phyloP scores from a whole-genome alignment of 2,113 vertebrate genomes.

The Setophaga petechia region DNA sequence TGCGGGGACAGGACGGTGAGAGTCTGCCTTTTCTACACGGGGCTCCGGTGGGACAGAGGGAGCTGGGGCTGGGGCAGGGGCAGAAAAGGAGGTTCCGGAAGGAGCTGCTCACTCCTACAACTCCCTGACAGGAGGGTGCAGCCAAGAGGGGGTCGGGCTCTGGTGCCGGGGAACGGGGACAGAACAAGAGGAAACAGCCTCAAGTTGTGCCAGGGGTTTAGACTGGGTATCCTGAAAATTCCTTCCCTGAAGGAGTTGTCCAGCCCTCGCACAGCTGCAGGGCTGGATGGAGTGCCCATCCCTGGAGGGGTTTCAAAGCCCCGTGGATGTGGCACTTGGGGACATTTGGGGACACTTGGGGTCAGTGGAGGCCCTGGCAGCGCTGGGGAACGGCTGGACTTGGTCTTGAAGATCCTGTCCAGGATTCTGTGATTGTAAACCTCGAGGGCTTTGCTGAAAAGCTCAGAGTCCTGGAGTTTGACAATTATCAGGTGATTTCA shows the following conservation, averaged over 20 bases:
- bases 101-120: background rate
- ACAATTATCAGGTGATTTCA: background rate
- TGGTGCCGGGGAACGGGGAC: background rate
- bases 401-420: background rate
- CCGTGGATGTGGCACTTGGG: background rate
- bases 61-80: background rate
- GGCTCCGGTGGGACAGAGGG: background rate
- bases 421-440: background rate
- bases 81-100: background rate
- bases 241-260: too few relatives aligned
- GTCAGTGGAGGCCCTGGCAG: background rate
- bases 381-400: background rate
- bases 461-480: background rate
- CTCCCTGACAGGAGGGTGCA: background rate
- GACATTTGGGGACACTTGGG: background rate
- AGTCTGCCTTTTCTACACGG: background rate
- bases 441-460: background rate
- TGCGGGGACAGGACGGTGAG: background rate
- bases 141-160: background rate
- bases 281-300: background rate
- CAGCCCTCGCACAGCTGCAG: background rate
- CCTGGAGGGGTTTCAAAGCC: background rate
- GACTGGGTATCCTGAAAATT: background rate
- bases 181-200: background rate
- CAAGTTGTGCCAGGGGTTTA: too few relatives aligned